Percentiles rank a stretch among this genome's conserved stretches.
These are phyloP conservation scores for Engystomops pustulosus DNA, from an alignment of 2,113 vertebrate genomes.

Conservation along the genomic window DNA sequence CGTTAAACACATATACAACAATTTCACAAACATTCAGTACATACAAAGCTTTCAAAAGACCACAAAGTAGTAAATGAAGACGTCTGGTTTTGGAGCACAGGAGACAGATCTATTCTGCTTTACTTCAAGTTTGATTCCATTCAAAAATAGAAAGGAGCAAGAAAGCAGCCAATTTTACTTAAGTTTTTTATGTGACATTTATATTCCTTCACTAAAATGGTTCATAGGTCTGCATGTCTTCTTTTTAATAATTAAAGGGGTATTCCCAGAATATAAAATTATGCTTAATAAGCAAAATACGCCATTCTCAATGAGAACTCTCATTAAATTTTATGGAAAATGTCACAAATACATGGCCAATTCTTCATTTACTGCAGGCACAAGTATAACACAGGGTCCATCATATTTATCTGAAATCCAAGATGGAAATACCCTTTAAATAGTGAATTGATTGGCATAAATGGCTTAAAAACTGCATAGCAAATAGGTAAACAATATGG, in stretches of 20 bases:
- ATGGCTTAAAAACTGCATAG: too few species aligned
- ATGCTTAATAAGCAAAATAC: too few species aligned
- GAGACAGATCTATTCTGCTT: not conserved
- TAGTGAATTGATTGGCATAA: too few species aligned
- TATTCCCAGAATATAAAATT: too few species aligned
- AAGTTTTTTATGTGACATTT: not conserved
- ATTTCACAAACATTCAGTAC: conserved; percentile 60
- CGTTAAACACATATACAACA: conserved; percentile 62
- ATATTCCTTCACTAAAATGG: not conserved
- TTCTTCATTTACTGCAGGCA: too few species aligned
- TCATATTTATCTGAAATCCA: too few species aligned
- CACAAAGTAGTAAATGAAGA: conserved; percentile 29
- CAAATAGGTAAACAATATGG: too few species aligned
- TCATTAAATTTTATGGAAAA: not conserved
- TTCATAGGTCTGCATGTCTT: not conserved
- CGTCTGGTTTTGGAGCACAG: conserved; percentile 32
- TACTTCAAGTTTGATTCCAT: not conserved
- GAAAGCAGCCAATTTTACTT: not conserved
- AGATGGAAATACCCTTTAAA: too few species aligned
- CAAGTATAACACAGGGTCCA: too few species aligned
- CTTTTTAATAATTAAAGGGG: not conserved
- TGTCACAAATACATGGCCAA: too few species aligned
- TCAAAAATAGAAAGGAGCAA: not conserved
- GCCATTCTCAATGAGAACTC: too few species aligned
- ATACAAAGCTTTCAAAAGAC: conserved; percentile 49